Percentiles rank a stretch among this genome's conserved stretches.
phyloP scores from a whole-genome alignment of 1,140 invertebrate genomes.

The Calosoma granatense region DNA sequence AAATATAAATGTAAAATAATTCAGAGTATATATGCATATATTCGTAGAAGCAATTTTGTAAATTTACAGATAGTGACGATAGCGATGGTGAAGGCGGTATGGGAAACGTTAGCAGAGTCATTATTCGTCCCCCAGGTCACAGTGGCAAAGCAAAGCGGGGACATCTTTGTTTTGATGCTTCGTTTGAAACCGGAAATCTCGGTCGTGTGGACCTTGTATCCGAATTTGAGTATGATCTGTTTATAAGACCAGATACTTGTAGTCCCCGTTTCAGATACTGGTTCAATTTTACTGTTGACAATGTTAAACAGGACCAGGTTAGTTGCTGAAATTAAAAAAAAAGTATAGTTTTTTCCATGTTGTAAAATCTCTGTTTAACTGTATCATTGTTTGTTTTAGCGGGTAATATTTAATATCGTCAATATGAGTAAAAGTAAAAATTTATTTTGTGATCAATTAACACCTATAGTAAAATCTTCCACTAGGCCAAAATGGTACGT shows the following conservation, averaged over 20 bases:
- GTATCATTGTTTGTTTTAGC: conserved; percentile 45
- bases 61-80: conserved; percentile 60
- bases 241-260: conserved; percentile 91
- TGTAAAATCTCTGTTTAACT: conserved; percentile 3
- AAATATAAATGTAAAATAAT: too few species aligned
- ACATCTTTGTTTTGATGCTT: conserved; percentile 94
- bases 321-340: conserved; percentile 1
- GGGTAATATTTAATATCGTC: conserved; percentile 95
- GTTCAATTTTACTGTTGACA: conserved; percentile 98
- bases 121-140: conserved; percentile 87
- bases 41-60: too few species aligned
- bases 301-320: conserved; percentile 85
- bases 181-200: conserved; percentile 94
- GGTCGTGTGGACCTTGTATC: conserved; percentile 89
- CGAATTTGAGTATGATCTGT: conserved; percentile 94
- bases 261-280: conserved; percentile 86
- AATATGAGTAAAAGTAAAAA: conserved; percentile 91
- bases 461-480: conserved; percentile 86
- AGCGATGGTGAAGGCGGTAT: conserved; percentile 89
- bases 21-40: too few species aligned
- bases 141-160: conserved; percentile 89
- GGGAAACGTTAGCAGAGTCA: conserved; percentile 86
- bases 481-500: conserved; percentile 83
- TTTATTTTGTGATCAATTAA: conserved; percentile 82
- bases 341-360: conserved; percentile 15